Conservation (phyloP, 2,888 invertebrate genomes). For the Synergus gifuensis region DNA sequence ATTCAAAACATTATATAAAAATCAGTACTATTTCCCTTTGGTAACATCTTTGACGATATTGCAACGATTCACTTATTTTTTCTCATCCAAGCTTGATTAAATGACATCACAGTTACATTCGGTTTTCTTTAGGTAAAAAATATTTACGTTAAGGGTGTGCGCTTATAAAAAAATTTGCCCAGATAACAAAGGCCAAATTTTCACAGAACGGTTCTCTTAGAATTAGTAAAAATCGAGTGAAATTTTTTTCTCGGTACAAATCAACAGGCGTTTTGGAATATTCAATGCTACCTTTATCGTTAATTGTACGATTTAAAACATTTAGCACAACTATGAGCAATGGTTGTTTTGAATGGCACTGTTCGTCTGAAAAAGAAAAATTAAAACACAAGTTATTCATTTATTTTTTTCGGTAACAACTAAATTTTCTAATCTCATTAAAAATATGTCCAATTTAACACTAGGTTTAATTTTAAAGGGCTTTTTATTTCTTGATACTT, state of each 20-base stretch:
- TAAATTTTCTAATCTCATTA: not conserved
- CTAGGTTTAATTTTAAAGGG: too few species aligned
- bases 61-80: constrained; percentile 48
- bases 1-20: constrained; percentile 61
- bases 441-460: too few species aligned
- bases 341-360: constrained; percentile 71
- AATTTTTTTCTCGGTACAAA: constrained; percentile 37
- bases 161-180: constrained; percentile 23
- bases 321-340: constrained; percentile 71
- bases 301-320: constrained; percentile 56
- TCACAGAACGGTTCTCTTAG: constrained; percentile 37
- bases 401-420: not conserved
- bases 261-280: constrained; percentile 51
- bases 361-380: constrained; percentile 64
- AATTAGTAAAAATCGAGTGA: constrained; percentile 19
- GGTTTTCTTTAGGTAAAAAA: constrained; percentile 34
- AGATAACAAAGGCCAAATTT: constrained; percentile 11
- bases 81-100: constrained; percentile 46
- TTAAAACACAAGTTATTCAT: not conserved
- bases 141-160: constrained; percentile 34
- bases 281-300: constrained; percentile 57
- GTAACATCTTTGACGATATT: constrained; percentile 67
- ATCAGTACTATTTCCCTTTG: constrained; percentile 66
- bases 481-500: too few species aligned
- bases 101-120: constrained; percentile 54